These are phyloP conservation scores for Alligator mississippiensis DNA, from an alignment of 2,113 vertebrate genomes.

Conservation along the genomic window DNA sequence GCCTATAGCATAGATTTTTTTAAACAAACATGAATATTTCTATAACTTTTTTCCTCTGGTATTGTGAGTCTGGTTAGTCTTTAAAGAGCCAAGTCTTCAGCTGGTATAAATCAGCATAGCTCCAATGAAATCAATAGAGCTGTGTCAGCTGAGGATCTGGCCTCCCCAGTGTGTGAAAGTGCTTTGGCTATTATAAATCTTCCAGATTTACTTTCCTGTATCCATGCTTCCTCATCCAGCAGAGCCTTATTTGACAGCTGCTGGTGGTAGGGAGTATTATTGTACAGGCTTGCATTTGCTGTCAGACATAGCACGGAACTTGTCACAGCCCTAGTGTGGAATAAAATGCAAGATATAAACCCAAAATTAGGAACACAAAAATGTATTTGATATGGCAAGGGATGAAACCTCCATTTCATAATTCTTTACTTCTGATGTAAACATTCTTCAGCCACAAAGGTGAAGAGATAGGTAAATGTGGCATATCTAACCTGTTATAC, in stretches of 20 bases:
- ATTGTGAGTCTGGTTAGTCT: conserved; percentile 58
- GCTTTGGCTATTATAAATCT: conserved; percentile 20
- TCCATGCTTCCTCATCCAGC: conserved; percentile 12
- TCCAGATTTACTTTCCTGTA: conserved; percentile 1
- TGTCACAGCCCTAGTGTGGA: background rate
- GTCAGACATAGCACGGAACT: background rate
- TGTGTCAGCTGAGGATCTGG: background rate
- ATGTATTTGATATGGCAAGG: rapidly evolving
- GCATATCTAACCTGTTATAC: background rate
- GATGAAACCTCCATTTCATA: background rate
- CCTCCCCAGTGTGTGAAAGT: conserved; percentile 17
- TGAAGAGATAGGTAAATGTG: background rate
- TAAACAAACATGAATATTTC: conserved; percentile 56
- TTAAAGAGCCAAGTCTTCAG: background rate
- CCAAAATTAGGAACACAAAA: background rate
- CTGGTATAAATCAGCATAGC: background rate
- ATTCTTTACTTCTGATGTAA: background rate
- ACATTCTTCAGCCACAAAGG: background rate
- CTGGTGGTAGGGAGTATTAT: background rate
- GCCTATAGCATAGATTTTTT: conserved; percentile 59
- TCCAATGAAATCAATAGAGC: background rate
- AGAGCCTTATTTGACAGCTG: conserved; percentile 33
- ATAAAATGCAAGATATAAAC: background rate
- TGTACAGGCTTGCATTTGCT: background rate
- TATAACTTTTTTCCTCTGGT: conserved; percentile 65